Conservation (phyloP, 2,888 invertebrate species). For the Mythimna albipuncta region DNA sequence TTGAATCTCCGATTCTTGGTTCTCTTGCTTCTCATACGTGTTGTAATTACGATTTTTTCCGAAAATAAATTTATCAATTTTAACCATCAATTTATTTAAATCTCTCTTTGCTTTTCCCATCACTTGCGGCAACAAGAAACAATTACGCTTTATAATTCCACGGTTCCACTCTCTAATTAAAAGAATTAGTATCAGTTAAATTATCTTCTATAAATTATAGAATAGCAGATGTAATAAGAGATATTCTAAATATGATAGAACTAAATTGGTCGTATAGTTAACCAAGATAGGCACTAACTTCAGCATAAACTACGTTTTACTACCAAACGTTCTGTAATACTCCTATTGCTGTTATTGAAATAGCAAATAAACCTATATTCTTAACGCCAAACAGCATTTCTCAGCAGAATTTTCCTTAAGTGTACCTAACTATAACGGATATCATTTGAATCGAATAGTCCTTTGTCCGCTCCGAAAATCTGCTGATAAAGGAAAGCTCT, state of each 20-base stretch:
- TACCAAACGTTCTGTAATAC: constrained; percentile 28
- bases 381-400: constrained; percentile 23
- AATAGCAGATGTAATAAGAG: constrained; percentile 16
- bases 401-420: constrained; percentile 37
- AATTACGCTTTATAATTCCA: not conserved
- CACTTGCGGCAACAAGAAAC: no score
- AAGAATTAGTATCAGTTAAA: not conserved
- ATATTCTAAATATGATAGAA: constrained; percentile 3
- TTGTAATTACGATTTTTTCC: no score
- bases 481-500: constrained; percentile 81
- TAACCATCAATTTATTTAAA: not conserved
- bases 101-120: no score
- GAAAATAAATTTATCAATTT: no score
- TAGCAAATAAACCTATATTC: constrained; percentile 22
- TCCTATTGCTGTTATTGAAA: constrained; percentile 36
- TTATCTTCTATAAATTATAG: not conserved
- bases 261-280: constrained; percentile 28
- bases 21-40: no score
- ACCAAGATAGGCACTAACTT: constrained; percentile 24
- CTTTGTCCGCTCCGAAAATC: constrained; percentile 80
- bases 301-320: constrained; percentile 36
- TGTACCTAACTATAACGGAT: constrained; percentile 37
- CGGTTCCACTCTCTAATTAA: constrained; percentile 1
- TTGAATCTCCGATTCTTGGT: no score
- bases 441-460: constrained; percentile 83